phyloP scores from a whole-genome alignment of 2,797 vertebrate genomes.

The Prionace glauca region DNA sequence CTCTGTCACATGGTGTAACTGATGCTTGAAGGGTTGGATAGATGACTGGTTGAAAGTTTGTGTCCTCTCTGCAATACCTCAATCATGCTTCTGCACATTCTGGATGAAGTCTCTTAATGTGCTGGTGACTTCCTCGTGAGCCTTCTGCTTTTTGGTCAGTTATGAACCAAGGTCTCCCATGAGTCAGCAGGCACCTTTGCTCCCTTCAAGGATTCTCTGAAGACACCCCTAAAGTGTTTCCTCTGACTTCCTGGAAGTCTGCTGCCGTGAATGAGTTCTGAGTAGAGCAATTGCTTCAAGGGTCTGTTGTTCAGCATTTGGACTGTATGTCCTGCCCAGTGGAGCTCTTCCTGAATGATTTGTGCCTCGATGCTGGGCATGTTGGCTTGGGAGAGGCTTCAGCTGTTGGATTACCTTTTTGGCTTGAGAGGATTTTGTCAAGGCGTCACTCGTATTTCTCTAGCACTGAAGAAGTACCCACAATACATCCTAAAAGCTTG shows the following conservation, averaged over 20 bases:
- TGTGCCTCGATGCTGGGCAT: neutral
- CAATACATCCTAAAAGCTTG: neutral
- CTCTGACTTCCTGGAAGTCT: neutral
- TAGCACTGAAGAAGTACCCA: neutral
- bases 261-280: neutral
- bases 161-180: neutral
- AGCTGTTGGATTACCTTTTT: neutral
- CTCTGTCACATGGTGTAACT: neutral
- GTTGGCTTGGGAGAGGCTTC: neutral
- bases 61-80: neutral
- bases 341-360: neutral
- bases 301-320: neutral
- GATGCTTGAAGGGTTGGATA: neutral
- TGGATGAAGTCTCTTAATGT: neutral
- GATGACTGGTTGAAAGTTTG: neutral
- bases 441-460: neutral
- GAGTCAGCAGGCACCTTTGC: neutral
- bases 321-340: neutral
- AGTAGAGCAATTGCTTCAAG: neutral
- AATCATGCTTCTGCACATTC: neutral
- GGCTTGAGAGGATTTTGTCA: too few species aligned
- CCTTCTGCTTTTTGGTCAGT: neutral
- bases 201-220: neutral
- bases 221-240: neutral
- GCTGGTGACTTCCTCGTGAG: neutral